Evolutionary conservation across 1,140 invertebrate species (phyloP).

Genomic region (Rhynchophorus ferrugineus): DNA sequence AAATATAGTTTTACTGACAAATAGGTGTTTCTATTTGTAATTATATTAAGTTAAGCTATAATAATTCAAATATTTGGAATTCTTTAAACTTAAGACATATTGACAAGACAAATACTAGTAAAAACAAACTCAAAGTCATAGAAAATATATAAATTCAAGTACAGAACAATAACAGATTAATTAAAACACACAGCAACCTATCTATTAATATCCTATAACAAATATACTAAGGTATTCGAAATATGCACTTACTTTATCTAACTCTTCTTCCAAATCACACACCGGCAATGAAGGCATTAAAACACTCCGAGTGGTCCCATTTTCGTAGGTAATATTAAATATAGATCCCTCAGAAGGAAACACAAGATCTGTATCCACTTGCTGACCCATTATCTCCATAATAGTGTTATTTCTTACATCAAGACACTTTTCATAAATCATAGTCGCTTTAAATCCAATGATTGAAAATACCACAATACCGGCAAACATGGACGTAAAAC

Average conservation of each 20-base stretch:
- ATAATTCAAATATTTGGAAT: no score
- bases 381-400: constrained; percentile 43
- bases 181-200: no score
- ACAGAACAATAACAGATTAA: no score
- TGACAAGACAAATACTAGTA: no score
- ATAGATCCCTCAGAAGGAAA: constrained; percentile 46
- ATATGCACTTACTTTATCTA: constrained; percentile 83
- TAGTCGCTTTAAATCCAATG: constrained; percentile 89
- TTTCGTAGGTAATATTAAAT: constrained; percentile 48
- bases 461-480: constrained; percentile 97
- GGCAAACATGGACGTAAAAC: constrained; percentile 94
- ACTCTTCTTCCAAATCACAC: constrained; percentile 77
- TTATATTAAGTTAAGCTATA: no score
- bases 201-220: no score
- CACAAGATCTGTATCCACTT: constrained; percentile 44
- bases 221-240: no score
- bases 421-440: constrained; percentile 72
- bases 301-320: constrained; percentile 49
- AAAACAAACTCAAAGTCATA: no score
- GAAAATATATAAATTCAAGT: no score
- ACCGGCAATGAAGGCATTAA: constrained; percentile 59
- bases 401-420: constrained; percentile 54
- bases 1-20: no score
- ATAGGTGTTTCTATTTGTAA: no score
- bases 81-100: no score